Conservation (phyloP, 1,140 invertebrate genomes). For the Drosophila simulans region DNA sequence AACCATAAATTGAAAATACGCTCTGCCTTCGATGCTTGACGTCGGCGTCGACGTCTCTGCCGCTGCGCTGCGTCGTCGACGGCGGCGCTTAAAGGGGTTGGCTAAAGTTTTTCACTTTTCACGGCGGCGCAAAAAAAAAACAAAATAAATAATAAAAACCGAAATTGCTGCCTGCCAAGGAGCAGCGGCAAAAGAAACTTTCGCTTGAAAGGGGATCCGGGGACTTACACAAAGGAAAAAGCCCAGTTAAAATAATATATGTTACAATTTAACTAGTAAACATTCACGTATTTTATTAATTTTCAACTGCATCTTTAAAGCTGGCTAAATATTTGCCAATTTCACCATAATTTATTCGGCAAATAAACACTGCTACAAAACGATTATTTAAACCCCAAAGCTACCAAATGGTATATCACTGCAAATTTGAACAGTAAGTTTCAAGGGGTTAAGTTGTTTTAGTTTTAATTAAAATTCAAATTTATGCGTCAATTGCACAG, state of each 20-base stretch:
- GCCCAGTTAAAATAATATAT: background rate
- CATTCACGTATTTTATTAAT: background rate
- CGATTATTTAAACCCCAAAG: background rate
- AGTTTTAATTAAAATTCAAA: background rate
- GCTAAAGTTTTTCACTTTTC: conserved; percentile 64
- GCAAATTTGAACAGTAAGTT: background rate
- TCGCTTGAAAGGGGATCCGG: conserved; percentile 51
- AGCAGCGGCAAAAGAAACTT: conserved; percentile 60
- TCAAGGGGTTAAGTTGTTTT: background rate
- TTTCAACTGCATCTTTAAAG: background rate
- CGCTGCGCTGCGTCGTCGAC: conserved; percentile 19
- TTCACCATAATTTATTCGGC: background rate
- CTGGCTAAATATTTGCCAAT: background rate
- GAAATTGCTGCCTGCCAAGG: conserved; percentile 64
- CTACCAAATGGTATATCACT: background rate
- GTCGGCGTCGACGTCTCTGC: conserved; percentile 19
- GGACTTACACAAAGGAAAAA: conserved; percentile 36
- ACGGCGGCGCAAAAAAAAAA: conserved; percentile 42
- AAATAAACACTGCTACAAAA: background rate
- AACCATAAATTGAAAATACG: conserved; percentile 77
- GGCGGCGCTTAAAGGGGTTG: conserved; percentile 64
- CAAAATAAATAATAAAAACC: conserved; percentile 56
- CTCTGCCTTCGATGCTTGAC: conserved; percentile 53
- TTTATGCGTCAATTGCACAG: background rate
- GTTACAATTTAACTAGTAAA: background rate